Evolutionary conservation across 2,888 invertebrate species (phyloP), one percentile per base, ranked within the genome.

Genomic region (Torymus aiolomorphi): DNA sequence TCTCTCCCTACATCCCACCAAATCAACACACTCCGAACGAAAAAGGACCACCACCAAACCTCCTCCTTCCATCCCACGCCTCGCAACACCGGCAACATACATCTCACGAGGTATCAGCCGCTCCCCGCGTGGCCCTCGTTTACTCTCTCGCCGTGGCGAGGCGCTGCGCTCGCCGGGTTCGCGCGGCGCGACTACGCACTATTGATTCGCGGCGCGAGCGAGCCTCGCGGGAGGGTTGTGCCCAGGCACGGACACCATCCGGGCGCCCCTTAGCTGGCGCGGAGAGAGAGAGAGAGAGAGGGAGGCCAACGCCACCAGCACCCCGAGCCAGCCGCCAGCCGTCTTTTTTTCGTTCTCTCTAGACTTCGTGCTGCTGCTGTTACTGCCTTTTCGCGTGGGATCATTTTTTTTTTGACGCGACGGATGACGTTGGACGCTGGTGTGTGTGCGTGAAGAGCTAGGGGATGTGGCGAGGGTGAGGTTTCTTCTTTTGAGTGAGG

Each of bases 141-240:
- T 49, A 20, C 12, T 80, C 84, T 83, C 84, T 84, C 83, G 85
- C 84, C 85, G 85, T 84, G 84, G 42, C 42, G 42, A 8, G 85
- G 31, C 65, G 77, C 73, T 65, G 78, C 75, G 49, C 70, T 57
- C 71, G 31, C 59, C 51, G 31, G 13, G n/a, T n/a, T 67, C 52
- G 69, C 49, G 85, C 83, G 85, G 84, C 84, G 85, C 86, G 86
- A 87, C 88, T 88, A 89, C 89, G 89, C 89, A 89, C 89, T 89
- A 89, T 89, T 89, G 89, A 89, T 89, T 89, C 89, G 89, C 88
- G 86, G 84, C 49, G 82, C 82, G 83, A 82, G 61, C 51, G 13
- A 65, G 63, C 59, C 42, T 42, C 42, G 42, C 65, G 59, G 57
- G 77, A 69, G 63, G 76, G 77, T 77, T 54, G 42, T 42, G 80